Evolutionary conservation across 2,888 invertebrate species (phyloP).

Genomic region (Scaptomyza parva): DNA sequence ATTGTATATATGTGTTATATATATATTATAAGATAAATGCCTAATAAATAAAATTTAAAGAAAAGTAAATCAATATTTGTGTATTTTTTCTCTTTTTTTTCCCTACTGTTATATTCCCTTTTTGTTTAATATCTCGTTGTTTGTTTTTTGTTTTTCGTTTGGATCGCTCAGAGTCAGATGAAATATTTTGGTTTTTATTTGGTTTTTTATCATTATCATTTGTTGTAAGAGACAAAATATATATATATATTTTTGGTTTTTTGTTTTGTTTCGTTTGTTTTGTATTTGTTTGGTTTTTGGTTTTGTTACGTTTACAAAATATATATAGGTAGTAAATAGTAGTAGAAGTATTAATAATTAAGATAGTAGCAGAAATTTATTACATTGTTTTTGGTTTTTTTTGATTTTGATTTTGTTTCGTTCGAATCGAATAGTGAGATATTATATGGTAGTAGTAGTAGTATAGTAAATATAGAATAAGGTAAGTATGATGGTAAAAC

Average conservation of each 20-base stretch:
- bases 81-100: slow-evolving; percentile 4
- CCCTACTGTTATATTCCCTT: slow-evolving; percentile 3
- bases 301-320: slow-evolving; percentile 58
- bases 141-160: slow-evolving; percentile 1
- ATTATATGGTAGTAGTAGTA: slow-evolving; percentile 27
- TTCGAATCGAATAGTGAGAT: slow-evolving; percentile 22
- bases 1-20: slow-evolving; percentile 12
- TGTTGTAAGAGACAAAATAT: slow-evolving; percentile 44
- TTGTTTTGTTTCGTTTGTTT: slow-evolving; percentile 22
- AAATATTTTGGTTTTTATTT: slow-evolving; percentile 1
- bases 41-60: neutral
- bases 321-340: slow-evolving; percentile 45
- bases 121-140: slow-evolving; percentile 16
- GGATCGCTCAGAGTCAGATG: slow-evolving; percentile 30
- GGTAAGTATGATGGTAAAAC: slow-evolving; percentile 43
- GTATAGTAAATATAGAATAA: slow-evolving; percentile 22
- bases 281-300: slow-evolving; percentile 37
- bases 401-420: slow-evolving; percentile 19
- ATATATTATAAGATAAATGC: slow-evolving; percentile 9
- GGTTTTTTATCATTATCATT: slow-evolving; percentile 28
- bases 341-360: slow-evolving; percentile 69
- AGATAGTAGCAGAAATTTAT: slow-evolving; percentile 69
- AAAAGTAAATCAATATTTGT: neutral
- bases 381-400: slow-evolving; percentile 43
- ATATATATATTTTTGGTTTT: slow-evolving; percentile 17